Conservation (phyloP, 1,140 invertebrate species). For the Heterodera carotae region DNA sequence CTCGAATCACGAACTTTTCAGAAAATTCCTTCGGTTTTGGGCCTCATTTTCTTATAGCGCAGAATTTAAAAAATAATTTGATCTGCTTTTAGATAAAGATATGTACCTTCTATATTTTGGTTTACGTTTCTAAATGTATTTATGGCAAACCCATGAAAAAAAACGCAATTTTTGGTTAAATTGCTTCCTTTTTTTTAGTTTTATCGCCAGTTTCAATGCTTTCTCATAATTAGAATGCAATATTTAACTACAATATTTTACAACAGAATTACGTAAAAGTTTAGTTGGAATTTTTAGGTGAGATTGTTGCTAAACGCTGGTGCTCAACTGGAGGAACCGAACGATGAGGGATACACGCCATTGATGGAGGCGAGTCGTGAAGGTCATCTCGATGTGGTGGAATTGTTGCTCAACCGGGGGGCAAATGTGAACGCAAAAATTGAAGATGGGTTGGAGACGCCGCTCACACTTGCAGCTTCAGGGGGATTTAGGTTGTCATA, state of each 20-base stretch:
- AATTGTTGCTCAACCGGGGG: conserved; percentile 69
- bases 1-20: too few species aligned
- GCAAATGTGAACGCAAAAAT: conserved; percentile 97
- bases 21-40: too few species aligned
- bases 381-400: conserved; percentile 74
- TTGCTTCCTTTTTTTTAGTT: conserved; percentile 6
- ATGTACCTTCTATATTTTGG: too few species aligned
- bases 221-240: too few species aligned
- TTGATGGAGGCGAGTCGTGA: conserved; percentile 96
- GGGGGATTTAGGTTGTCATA: conserved; percentile 80
- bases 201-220: too few species aligned
- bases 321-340: conserved; percentile 96
- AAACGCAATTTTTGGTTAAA: neutral
- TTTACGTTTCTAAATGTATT: too few species aligned
- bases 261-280: neutral
- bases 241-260: too few species aligned
- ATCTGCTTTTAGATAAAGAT: too few species aligned
- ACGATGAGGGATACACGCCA: conserved; percentile 82
- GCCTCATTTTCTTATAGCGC: too few species aligned
- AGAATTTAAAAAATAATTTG: too few species aligned
- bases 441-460: conserved; percentile 82
- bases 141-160: too few species aligned
- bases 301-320: conserved; percentile 88
- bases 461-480: conserved; percentile 91
- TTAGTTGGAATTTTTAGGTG: conserved; percentile 52